Base-by-base conservation (phyloP, 1,140 invertebrate species). In the Philopotamus ludificatus region DNA sequence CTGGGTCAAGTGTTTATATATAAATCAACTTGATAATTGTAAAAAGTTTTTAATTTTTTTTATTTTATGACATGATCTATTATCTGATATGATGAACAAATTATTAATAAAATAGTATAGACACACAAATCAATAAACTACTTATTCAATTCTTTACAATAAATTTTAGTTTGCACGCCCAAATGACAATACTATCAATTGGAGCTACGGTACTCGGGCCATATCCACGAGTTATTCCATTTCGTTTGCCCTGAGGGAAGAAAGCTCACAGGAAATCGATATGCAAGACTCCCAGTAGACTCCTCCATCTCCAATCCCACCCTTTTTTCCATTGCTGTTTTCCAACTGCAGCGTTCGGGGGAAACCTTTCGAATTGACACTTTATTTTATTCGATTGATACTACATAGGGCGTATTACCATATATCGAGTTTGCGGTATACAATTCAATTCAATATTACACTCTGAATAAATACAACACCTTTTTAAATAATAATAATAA, bases 321-420 rank as follows among this genome's bases (percentile, higher is more conserved):
- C 18, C 44, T 16, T 47, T 47, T 47, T 47, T 47, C 15, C 4
- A 4, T 12, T 47, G 7, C 18, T 8, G 23, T 23, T 45, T 47
- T 42, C 16, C 57, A 12, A 10, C 7, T 18, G 45, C 12, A 26
- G 15, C 18, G 10, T 47, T 34, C 28, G 18, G 10, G 15, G 15
- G 26, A 18, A 28, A 49, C 16, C 41, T 15, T 21, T 34, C 21
- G 45, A 34, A 62, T 62, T 62, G 60, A 62, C 60, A 62, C 47
- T 62, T 62, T 51, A 51, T 62, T 62, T 62, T 50, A 62, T 62
- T 62, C 47, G 60, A 62, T 62, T 62, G 57, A 44, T 41, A 20
- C 57, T 8, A 21, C 26, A 57, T 21, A 34, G 12, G 4, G 28
- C n/a, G 34, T 57, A 41, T 59, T 25, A 59, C 39, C 16, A 15